These are phyloP conservation scores for Drosophila infuscata DNA, from an alignment of 2,888 invertebrate species.

Conservation along the genomic window DNA sequence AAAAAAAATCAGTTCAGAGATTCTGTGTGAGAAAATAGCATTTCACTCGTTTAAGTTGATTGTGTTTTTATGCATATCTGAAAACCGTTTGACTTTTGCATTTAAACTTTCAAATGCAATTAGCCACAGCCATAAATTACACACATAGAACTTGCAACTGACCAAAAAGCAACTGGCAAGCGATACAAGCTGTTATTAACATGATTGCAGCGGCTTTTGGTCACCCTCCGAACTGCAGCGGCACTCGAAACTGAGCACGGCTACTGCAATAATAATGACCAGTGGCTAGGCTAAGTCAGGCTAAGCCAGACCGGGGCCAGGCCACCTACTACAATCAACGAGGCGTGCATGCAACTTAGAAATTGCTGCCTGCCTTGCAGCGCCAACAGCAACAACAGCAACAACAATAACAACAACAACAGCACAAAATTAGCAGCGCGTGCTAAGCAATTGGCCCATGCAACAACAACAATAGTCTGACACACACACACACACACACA, in stretches of 20 bases:
- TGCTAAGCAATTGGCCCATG: constrained; percentile 77
- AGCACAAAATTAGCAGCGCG: constrained; percentile 78
- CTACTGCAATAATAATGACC: constrained; percentile 45
- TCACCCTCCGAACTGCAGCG: constrained; percentile 58
- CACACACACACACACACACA: constrained; percentile 55
- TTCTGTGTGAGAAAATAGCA: constrained; percentile 58
- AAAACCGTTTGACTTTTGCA: constrained; percentile 80
- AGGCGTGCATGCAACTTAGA: constrained; percentile 82
- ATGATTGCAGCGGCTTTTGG: constrained; percentile 69
- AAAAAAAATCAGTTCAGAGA: constrained; percentile 20
- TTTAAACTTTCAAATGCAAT: constrained; percentile 79
- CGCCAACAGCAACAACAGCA: constrained; percentile 27
- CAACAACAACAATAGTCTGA: constrained; percentile 49
- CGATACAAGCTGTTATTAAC: constrained; percentile 72
- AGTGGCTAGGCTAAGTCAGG: constrained; percentile 32
- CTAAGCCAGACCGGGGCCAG: constrained; percentile 20
- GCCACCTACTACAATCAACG: constrained; percentile 80
- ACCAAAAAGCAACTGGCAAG: constrained; percentile 50
- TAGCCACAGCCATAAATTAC: constrained; percentile 75
- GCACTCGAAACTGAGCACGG: constrained; percentile 19
- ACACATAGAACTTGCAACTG: constrained; percentile 64
- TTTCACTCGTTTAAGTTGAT: constrained; percentile 55
- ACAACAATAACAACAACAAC: constrained; percentile 39
- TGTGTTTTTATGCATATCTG: constrained; percentile 73
- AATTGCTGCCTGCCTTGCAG: constrained; percentile 77